Percentiles rank a stretch among this genome's conserved stretches.
Evolutionary conservation across 2,797 vertebrate genomes (phyloP).

Genomic region (Lophotriccus pileatus): DNA sequence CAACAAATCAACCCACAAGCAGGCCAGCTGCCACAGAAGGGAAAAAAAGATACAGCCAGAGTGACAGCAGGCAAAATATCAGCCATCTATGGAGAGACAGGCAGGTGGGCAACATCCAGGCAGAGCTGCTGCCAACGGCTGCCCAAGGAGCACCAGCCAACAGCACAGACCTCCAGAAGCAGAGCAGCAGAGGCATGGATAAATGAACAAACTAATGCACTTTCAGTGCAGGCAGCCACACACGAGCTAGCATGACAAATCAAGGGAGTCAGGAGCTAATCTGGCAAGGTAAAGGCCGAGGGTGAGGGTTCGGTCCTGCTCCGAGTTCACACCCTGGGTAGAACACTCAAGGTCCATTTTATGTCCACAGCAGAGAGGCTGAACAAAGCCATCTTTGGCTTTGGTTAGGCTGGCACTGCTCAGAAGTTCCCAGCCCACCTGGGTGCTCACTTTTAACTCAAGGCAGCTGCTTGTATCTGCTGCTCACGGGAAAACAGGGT

Average conservation of each 20-base stretch:
- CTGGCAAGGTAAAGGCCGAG: not conserved
- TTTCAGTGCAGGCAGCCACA: not conserved
- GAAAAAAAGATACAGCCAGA: not conserved
- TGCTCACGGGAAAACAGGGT: not conserved
- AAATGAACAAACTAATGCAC: not conserved
- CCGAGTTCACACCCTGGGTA: not conserved
- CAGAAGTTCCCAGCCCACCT: not conserved
- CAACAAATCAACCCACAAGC: not conserved
- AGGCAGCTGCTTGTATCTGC: not conserved
- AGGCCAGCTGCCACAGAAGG: conserved; percentile 15
- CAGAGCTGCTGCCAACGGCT: not conserved
- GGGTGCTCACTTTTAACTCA: not conserved
- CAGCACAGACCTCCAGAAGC: not conserved
- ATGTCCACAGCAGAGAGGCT: not conserved
- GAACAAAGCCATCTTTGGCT: not conserved
- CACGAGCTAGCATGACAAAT: accelerated
- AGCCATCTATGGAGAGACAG: not conserved
- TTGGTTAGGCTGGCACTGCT: not conserved
- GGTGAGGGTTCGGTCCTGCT: not conserved
- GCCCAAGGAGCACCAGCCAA: not conserved
- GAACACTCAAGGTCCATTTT: not conserved
- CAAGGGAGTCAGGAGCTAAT: not conserved
- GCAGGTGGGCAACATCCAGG: conserved; percentile 29
- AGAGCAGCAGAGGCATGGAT: not conserved
- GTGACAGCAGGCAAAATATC: not conserved